Conservation (phyloP, 2,113 vertebrate genomes). For the Caracal caracal region DNA sequence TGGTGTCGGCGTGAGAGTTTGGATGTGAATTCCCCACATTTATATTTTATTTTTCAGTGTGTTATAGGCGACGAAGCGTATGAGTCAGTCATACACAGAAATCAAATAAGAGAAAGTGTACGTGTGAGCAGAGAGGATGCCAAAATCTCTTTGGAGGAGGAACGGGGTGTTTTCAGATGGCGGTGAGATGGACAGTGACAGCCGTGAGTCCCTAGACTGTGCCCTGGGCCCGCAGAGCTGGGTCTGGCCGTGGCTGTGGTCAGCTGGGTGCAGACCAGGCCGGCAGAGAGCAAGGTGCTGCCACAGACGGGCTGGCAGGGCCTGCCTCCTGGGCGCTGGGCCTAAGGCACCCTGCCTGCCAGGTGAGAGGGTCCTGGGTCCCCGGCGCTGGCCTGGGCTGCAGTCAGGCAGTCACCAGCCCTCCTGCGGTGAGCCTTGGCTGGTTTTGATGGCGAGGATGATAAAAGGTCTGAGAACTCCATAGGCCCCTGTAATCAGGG, state of each 20-base stretch:
- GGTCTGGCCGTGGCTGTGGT: constrained; percentile 74
- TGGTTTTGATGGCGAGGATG: constrained; percentile 90
- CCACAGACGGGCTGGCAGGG: constrained; percentile 86
- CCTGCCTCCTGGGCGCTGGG: constrained; percentile 81
- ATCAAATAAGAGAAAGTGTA: background rate
- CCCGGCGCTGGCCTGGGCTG: constrained; percentile 77
- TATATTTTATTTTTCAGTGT: background rate
- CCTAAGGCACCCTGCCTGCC: constrained; percentile 85
- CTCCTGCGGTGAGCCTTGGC: constrained; percentile 84
- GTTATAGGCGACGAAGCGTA: constrained; percentile 55
- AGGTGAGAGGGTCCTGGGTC: constrained; percentile 80
- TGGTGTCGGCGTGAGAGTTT: constrained; percentile 4
- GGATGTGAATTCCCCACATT: constrained; percentile 43
- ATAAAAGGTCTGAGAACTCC: constrained; percentile 96
- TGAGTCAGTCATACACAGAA: background rate
- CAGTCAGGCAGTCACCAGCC: constrained; percentile 93
- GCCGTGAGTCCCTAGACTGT: background rate
- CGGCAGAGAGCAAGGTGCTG: constrained; percentile 69
- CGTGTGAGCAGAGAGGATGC: constrained; percentile 52
- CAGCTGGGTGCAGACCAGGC: constrained; percentile 72
- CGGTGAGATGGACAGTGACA: background rate
- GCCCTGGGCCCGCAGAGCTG: constrained; percentile 55
- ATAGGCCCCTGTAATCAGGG: constrained; percentile 96
- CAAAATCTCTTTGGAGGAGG: background rate
- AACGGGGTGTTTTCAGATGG: background rate